phyloP scores from a whole-genome alignment of 2,113 vertebrate species.

The Empidonax traillii region DNA sequence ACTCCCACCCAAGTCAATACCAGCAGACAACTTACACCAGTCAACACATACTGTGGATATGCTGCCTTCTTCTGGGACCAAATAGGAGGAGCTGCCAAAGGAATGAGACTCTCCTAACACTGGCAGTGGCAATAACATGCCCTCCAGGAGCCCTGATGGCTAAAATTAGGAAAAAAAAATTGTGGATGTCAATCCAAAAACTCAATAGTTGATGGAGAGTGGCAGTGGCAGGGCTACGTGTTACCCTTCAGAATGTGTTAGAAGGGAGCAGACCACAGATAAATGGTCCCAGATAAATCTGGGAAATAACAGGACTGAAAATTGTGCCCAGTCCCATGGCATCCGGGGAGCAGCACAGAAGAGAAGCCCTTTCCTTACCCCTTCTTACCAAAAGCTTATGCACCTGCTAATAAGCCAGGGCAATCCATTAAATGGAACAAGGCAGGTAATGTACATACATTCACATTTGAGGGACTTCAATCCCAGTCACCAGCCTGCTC shows the following conservation, averaged over 20 bases:
- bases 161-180: neutral
- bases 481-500: neutral
- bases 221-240: fast-evolving
- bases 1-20: neutral
- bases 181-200: neutral
- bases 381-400: neutral
- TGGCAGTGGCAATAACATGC: neutral
- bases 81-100: neutral
- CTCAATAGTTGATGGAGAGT: neutral
- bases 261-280: neutral
- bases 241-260: neutral
- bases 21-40: neutral
- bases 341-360: neutral
- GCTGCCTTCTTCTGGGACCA: fast-evolving
- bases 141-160: neutral
- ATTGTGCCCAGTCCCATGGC: neutral
- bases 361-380: neutral
- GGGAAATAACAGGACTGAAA: neutral
- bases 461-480: neutral
- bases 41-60: fast-evolving
- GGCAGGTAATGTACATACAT: neutral
- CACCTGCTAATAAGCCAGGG: neutral
- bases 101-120: neutral
- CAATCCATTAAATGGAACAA: neutral
- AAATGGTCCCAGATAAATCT: neutral